Evolutionary conservation across 2,888 invertebrate species (phyloP), one percentile per base, ranked within the genome.

Genomic region (Nineta flava): DNA sequence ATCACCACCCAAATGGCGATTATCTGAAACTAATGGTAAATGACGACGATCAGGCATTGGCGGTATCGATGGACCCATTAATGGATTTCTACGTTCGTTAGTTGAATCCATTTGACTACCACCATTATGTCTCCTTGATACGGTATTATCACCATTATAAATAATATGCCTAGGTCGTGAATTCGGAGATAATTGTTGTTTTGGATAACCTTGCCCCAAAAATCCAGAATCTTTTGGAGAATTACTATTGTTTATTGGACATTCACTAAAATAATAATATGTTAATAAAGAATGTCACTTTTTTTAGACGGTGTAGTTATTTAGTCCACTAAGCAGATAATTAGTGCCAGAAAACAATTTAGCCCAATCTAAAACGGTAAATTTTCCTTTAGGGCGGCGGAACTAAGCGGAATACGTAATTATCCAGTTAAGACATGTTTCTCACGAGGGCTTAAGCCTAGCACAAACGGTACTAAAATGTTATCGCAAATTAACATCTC

Each of bases 161-260:
- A 64, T 64, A 48, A 64, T 56, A 52, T 65, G 67, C 51, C 59
- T 63, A 51, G 60, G 63, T 50, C 67, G 59, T 46, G 65, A 55
- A 31, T 61, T 61, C 4, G 67, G 68, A 54, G 66, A 67, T 47
- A 68, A 55, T 54, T 67, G 68, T 26, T 61, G 60, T 58, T 67
- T 67, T n/a, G 67, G 67, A 58, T 63, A 68, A 32, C 65, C 65
- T 53, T 66, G 65, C 10, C 45, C 47, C 35, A 63, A 59, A 55
- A 65, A 65, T 53, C 59, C 63, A 16, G 60, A 56, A 49, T 68
- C 68, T 54, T 67, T 68, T 17, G 66, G 65, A 55, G 64, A 60
- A 55, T 59, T 64, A 40, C 65, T 59, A 53, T 61, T 56, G 40
- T 40, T 44, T 55, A 65, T 61, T 31, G 65, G 62, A 56, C 66